Conservation (phyloP, 2,113 vertebrate genomes). For the Cryptotis parvus region DNA sequence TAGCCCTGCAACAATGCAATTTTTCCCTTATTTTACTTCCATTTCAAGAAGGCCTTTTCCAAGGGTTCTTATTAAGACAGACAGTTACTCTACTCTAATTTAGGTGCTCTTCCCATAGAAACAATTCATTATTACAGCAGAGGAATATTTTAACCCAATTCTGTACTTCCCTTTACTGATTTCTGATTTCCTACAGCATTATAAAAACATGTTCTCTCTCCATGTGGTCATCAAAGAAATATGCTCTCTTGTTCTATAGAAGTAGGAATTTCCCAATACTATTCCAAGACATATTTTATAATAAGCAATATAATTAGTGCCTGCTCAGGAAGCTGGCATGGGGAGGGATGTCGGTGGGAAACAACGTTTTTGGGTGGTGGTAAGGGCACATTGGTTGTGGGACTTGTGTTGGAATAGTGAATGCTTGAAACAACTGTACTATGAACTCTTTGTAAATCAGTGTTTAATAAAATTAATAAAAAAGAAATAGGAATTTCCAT, state of each 20-base stretch:
- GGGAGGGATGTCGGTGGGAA: too few species aligned
- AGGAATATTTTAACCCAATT: slow-evolving; percentile 52
- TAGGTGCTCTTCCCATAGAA: slow-evolving; percentile 57
- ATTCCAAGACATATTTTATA: too few species aligned
- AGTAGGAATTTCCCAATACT: neutral
- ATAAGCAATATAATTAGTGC: too few species aligned
- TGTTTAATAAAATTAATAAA: too few species aligned
- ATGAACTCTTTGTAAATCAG: too few species aligned
- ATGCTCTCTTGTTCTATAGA: neutral
- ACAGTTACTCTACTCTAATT: slow-evolving; percentile 51
- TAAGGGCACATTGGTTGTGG: too few species aligned
- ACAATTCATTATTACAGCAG: slow-evolving; percentile 76
- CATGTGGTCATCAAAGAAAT: slow-evolving; percentile 33
- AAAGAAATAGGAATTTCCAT: neutral
- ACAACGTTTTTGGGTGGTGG: too few species aligned
- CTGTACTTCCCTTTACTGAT: slow-evolving; percentile 47
- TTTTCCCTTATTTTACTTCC: slow-evolving; percentile 75
- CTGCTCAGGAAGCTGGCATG: too few species aligned
- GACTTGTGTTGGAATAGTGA: too few species aligned
- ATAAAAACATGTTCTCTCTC: slow-evolving; percentile 34
- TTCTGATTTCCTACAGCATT: slow-evolving; percentile 54
- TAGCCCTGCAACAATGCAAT: slow-evolving; percentile 62
- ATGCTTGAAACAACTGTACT: too few species aligned
- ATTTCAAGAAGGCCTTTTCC: slow-evolving; percentile 70
- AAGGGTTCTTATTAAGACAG: slow-evolving; percentile 66